Evolutionary conservation across 2,888 invertebrate genomes (phyloP).

Genomic region (Dynastes tityus): DNA sequence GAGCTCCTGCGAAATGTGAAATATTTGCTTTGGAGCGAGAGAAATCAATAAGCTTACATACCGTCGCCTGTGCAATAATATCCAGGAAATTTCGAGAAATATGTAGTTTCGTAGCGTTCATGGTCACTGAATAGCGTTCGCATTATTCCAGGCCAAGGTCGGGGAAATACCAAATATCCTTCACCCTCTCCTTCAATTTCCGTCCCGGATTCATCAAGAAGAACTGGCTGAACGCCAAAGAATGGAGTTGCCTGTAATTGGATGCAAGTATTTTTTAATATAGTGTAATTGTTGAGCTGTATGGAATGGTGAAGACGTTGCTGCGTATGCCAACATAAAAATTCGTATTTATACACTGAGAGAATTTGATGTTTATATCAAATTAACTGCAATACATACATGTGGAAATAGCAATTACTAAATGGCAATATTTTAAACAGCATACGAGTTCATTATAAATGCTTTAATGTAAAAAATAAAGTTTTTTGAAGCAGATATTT

Average conservation of each 20-base stretch:
- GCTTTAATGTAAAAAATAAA: too few relatives aligned
- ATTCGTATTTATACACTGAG: too few relatives aligned
- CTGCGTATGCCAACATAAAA: too few relatives aligned
- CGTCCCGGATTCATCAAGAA: conserved; percentile 91
- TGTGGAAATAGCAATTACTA: too few relatives aligned
- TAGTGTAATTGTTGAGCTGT: neutral
- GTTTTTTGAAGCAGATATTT: too few relatives aligned
- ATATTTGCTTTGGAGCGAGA: conserved; percentile 13
- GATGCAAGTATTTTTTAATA: neutral
- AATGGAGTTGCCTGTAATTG: conserved; percentile 90
- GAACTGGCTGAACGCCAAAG: conserved; percentile 93
- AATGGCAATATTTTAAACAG: too few relatives aligned
- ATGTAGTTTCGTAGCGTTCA: conserved; percentile 90
- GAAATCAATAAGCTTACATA: conserved; percentile 68
- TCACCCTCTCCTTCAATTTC: conserved; percentile 91
- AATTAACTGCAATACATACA: too few relatives aligned
- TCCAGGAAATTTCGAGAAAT: conserved; percentile 96
- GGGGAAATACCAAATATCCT: conserved; percentile 94
- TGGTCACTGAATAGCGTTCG: conserved; percentile 94
- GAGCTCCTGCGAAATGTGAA: conserved; percentile 79
- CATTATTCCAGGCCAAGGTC: conserved; percentile 99
- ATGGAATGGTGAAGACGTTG: neutral
- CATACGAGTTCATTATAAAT: too few relatives aligned
- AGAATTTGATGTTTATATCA: too few relatives aligned
- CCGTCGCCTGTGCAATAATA: conserved; percentile 99